Percentiles rank a stretch among this genome's conserved stretches.
Conservation (phyloP, 2,113 vertebrate species). For the Onychorhynchus coronatus region DNA sequence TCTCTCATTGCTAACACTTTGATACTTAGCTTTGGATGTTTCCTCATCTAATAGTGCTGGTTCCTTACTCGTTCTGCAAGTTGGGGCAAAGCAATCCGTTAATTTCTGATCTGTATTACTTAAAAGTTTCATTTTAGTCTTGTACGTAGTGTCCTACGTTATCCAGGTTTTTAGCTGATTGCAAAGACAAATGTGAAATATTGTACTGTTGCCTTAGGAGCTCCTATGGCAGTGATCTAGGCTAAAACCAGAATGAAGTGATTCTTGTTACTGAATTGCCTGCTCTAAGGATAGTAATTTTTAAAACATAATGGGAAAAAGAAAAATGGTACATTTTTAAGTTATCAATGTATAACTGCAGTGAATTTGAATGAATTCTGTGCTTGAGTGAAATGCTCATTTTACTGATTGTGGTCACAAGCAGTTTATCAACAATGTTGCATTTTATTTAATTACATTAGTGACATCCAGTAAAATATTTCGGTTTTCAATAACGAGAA, state of each 20-base stretch:
- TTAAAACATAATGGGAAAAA: background rate
- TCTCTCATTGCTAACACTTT: background rate
- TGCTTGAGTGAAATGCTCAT: background rate
- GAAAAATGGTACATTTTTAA: background rate
- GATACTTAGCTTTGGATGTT: background rate
- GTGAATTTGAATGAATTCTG: background rate
- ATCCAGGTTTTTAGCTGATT: background rate
- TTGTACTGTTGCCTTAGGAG: background rate
- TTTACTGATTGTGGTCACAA: background rate
- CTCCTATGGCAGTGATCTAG: background rate
- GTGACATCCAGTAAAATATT: background rate
- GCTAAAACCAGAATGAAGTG: background rate
- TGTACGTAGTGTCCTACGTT: background rate
- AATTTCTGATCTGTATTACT: background rate
- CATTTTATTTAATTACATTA: background rate
- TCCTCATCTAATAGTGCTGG: background rate
- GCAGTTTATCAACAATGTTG: background rate
- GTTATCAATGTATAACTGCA: background rate
- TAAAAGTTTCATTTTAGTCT: background rate
- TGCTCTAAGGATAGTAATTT: background rate
- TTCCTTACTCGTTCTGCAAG: background rate
- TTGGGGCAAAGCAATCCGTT: background rate
- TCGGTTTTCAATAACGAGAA: background rate
- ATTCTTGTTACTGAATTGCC: background rate
- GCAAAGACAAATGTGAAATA: background rate